Evolutionary conservation across 2,797 vertebrate species (phyloP).

Genomic region (Salmo trutta): DNA sequence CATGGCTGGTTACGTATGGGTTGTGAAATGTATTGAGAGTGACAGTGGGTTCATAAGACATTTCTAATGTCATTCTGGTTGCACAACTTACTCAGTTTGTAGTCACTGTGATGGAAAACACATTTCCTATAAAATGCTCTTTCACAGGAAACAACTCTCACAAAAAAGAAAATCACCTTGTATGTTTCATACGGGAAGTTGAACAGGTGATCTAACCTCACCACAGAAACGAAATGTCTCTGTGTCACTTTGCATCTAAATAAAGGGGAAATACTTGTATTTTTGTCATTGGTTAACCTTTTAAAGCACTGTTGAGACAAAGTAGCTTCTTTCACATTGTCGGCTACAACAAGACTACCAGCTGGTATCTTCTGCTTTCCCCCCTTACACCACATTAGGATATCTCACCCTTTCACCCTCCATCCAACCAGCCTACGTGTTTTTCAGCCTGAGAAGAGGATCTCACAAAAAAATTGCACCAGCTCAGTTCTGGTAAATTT

Average conservation of each 20-base stretch:
- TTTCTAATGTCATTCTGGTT: not conserved
- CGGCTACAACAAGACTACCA: not conserved
- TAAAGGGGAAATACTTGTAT: not conserved
- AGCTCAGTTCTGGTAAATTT: slow-evolving; percentile 24
- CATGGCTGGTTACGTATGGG: not conserved
- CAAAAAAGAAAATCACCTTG: not conserved
- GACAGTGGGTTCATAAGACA: not conserved
- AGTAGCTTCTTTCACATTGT: not conserved
- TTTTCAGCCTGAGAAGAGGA: not conserved
- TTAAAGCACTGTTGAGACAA: not conserved
- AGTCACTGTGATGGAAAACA: not conserved
- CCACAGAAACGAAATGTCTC: not conserved
- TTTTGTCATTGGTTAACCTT: not conserved
- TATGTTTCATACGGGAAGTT: not conserved
- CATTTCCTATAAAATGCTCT: not conserved
- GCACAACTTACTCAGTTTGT: not conserved
- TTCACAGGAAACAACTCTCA: not conserved
- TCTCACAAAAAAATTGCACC: slow-evolving; percentile 20
- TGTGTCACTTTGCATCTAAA: not conserved
- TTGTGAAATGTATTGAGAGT: not conserved
- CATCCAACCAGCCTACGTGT: not conserved
- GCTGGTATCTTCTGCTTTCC: not conserved
- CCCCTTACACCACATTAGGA: not conserved
- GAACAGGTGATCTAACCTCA: not conserved
- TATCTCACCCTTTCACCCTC: not conserved